Conservation (phyloP, 2,113 vertebrate species). For the Tapirus terrestris region DNA sequence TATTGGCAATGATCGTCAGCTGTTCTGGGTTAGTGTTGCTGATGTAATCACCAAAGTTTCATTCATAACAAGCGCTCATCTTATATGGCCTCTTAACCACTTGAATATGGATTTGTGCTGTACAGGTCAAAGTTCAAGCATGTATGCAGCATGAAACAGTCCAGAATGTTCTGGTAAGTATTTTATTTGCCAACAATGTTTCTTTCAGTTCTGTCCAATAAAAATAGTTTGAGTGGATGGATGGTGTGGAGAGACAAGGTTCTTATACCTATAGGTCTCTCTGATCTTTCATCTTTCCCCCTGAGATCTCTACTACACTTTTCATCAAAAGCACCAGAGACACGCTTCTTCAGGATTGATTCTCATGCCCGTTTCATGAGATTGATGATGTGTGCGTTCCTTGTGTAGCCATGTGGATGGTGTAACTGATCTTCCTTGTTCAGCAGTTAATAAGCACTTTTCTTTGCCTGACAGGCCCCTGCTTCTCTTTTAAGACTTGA, state of each 20-base stretch:
- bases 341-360: constrained; percentile 78
- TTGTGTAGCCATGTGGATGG: constrained; percentile 70
- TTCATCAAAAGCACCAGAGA: constrained; percentile 81
- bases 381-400: constrained; percentile 80
- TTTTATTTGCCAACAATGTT: constrained; percentile 79
- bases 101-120: constrained; percentile 79
- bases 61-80: constrained; percentile 85
- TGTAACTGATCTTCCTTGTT: constrained; percentile 78
- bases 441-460: constrained; percentile 76
- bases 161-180: constrained; percentile 76
- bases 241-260: constrained; percentile 78
- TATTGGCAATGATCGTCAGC: constrained; percentile 86
- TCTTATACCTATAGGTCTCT: constrained; percentile 81
- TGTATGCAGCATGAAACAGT: constrained; percentile 61
- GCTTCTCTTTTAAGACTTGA: constrained; percentile 69
- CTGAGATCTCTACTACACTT: constrained; percentile 73
- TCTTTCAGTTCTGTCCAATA: constrained; percentile 81
- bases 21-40: constrained; percentile 87
- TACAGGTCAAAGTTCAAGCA: constrained; percentile 74
- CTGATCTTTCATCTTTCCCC: constrained; percentile 84
- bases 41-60: constrained; percentile 87
- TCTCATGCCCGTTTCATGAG: constrained; percentile 63
- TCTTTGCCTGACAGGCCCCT: constrained; percentile 66
- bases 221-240: constrained; percentile 80
- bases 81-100: constrained; percentile 82